Percentiles rank a stretch among this genome's conserved stretches.
Evolutionary conservation across 2,797 vertebrate species (phyloP).

Genomic region (Mus caroli): DNA sequence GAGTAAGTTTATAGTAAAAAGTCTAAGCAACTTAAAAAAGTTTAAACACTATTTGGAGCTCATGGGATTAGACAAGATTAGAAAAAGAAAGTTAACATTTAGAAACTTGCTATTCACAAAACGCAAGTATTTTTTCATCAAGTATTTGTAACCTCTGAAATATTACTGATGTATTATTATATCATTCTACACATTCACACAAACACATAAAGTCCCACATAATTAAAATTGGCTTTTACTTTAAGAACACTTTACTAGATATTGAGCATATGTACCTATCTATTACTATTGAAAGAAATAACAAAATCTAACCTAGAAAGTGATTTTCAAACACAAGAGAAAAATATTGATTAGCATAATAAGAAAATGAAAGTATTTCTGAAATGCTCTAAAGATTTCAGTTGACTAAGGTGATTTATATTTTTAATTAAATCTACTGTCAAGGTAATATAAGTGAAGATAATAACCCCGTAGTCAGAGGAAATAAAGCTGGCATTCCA

Average conservation of each 20-base stretch:
- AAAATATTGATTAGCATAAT: slow-evolving; percentile 68
- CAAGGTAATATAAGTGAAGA: slow-evolving; percentile 47
- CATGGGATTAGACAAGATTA: neutral
- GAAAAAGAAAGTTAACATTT: neutral
- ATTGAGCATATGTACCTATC: neutral
- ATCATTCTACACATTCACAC: neutral
- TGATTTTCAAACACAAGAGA: slow-evolving; percentile 62
- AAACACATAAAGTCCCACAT: neutral
- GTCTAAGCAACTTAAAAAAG: neutral
- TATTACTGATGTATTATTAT: neutral
- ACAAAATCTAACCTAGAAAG: slow-evolving; percentile 36
- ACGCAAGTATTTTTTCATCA: neutral
- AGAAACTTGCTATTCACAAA: neutral
- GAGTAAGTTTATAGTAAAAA: neutral
- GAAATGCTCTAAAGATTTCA: slow-evolving; percentile 57
- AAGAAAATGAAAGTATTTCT: slow-evolving; percentile 67
- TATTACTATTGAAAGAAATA: slow-evolving; percentile 39
- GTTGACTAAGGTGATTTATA: slow-evolving; percentile 71
- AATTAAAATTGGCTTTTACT: slow-evolving; percentile 48
- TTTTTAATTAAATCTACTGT: slow-evolving; percentile 75
- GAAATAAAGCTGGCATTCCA: slow-evolving; percentile 34
- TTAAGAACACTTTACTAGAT: slow-evolving; percentile 14
- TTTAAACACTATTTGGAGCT: neutral
- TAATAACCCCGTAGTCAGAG: slow-evolving; percentile 42
- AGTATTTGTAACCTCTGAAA: neutral